phyloP scores from a whole-genome alignment of 2,797 vertebrate genomes.

The Alca torda region DNA sequence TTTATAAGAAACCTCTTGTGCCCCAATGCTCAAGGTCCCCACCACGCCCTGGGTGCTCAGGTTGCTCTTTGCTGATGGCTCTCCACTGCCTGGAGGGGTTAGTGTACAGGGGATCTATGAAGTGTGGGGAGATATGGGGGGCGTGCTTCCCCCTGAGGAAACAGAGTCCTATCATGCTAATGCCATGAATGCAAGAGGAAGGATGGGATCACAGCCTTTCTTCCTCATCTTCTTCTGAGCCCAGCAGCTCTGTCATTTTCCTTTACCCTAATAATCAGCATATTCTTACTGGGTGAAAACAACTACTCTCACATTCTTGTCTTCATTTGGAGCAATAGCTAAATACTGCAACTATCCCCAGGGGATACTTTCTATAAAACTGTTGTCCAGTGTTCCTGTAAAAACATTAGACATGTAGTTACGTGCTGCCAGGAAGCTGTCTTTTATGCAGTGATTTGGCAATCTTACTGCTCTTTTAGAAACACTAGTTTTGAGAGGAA shows the following conservation, averaged over 20 bases:
- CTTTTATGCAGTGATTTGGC: background rate
- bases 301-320: background rate
- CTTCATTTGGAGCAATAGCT: background rate
- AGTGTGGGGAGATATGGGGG: too few relatives aligned
- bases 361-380: background rate
- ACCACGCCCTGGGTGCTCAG: accelerated
- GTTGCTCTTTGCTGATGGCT: background rate
- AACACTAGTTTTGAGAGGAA: background rate
- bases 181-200: background rate
- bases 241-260: background rate
- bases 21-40: background rate
- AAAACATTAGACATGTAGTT: background rate
- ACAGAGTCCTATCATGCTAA: accelerated
- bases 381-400: background rate
- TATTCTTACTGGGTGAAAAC: background rate
- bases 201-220: background rate
- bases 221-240: background rate
- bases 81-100: background rate
- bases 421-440: background rate
- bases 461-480: background rate
- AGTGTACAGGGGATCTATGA: accelerated
- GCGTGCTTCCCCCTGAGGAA: background rate
- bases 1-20: background rate
- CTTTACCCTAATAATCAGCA: background rate
- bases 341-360: background rate